phyloP scores from a whole-genome alignment of 1,140 invertebrate species.

The Drosophila parvula region DNA sequence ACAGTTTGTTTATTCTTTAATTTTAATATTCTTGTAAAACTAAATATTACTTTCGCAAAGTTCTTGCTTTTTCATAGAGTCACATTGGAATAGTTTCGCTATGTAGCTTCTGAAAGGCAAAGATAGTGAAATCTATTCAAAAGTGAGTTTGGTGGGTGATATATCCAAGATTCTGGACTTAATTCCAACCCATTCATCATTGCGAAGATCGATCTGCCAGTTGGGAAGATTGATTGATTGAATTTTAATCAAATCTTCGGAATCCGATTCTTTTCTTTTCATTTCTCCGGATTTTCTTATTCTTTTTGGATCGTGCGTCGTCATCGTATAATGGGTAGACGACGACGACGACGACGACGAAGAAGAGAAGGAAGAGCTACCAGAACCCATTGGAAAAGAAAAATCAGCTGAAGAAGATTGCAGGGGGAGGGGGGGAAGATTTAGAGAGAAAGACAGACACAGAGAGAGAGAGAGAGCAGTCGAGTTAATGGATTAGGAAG shows the following conservation, averaged over 20 bases:
- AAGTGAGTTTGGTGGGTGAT: slow-evolving; percentile 1
- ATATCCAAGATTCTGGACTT: background rate
- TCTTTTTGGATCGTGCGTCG: slow-evolving; percentile 36
- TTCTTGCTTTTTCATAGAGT: background rate
- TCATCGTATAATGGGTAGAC: slow-evolving; percentile 39
- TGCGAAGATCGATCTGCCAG: slow-evolving; percentile 24
- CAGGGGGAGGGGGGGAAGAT: background rate
- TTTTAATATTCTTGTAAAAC: background rate
- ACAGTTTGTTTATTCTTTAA: background rate
- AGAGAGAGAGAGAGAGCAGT: slow-evolving; percentile 12
- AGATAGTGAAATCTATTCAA: background rate
- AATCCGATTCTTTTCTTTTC: slow-evolving; percentile 22
- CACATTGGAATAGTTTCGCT: background rate
- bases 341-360: slow-evolving; percentile 2
- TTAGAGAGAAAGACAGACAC: slow-evolving; percentile 2
- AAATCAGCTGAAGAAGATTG: slow-evolving; percentile 1
- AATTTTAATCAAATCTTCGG: slow-evolving; percentile 38
- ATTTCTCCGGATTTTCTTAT: slow-evolving; percentile 12
- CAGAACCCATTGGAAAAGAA: slow-evolving; percentile 14
- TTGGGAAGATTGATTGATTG: slow-evolving; percentile 42
- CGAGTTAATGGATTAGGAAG: slow-evolving; percentile 63
- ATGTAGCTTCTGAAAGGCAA: background rate
- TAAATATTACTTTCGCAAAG: background rate
- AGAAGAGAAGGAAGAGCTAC: slow-evolving; percentile 5
- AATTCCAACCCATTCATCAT: slow-evolving; percentile 35